A percentile compares a stretch with the other conserved stretches of the same genome.
Evolutionary conservation across 2,113 vertebrate genomes (phyloP).

Genomic region (Lycaon pictus): DNA sequence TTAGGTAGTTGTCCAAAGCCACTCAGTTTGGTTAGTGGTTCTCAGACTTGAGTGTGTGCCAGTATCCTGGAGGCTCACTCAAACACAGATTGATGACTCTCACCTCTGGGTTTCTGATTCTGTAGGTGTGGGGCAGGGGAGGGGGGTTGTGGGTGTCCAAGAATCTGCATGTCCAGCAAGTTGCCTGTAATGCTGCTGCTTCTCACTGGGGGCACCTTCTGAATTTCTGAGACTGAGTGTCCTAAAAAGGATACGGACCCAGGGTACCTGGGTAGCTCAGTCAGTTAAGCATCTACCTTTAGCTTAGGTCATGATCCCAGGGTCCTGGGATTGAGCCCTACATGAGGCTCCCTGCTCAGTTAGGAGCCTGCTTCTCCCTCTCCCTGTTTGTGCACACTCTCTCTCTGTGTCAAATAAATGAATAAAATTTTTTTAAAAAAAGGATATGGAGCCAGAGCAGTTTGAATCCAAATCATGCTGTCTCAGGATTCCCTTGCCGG

Average conservation of each 20-base stretch:
- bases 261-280: neutral
- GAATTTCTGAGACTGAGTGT: neutral
- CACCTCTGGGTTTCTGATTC: neutral
- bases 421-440: neutral
- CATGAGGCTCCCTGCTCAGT: no score
- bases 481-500: neutral
- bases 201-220: neutral
- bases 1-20: neutral
- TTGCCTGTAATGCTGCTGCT: neutral
- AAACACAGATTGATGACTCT: neutral
- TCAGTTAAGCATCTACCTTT: no score
- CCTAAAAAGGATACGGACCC: neutral
- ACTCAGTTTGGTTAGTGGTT: neutral
- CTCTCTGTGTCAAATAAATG: no score
- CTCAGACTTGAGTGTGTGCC: neutral
- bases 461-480: neutral
- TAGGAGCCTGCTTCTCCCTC: no score
- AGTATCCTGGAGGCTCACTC: neutral
- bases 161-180: neutral
- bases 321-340: no score
- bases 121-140: neutral
- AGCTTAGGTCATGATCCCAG: no score
- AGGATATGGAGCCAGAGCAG: neutral
- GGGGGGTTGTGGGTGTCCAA: no score
- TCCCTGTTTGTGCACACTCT: no score